Evolutionary conservation across 2,113 vertebrate species (phyloP).

Genomic region (Balaeniceps rex): DNA sequence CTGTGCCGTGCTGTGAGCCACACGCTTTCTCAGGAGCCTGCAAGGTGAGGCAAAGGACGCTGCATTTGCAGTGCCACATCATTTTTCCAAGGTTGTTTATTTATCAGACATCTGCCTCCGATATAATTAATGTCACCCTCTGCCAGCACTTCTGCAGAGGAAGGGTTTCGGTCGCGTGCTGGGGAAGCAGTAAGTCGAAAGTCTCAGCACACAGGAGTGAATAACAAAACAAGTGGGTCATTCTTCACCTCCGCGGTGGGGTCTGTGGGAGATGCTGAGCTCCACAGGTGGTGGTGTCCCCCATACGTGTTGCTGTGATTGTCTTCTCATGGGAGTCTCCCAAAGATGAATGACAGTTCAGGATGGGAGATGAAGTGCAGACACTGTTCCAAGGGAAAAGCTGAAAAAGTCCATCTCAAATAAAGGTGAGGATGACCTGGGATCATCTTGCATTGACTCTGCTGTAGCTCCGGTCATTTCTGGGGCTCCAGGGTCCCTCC

Average conservation of each 20-base stretch:
- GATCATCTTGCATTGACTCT: background rate
- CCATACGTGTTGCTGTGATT: rapidly evolving
- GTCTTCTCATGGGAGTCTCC: background rate
- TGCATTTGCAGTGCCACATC: background rate
- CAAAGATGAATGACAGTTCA: background rate
- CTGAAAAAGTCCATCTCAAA: background rate
- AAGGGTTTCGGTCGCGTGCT: rapidly evolving
- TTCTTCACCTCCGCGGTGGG: rapidly evolving
- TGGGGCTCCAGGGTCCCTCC: background rate
- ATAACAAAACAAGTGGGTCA: rapidly evolving
- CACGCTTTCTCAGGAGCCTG: background rate
- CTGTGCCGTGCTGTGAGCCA: rapidly evolving
- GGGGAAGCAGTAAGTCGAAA: background rate
- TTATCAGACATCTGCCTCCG: background rate
- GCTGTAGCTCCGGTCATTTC: background rate
- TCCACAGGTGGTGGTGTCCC: rapidly evolving
- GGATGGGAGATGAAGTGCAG: background rate
- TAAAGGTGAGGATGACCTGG: background rate
- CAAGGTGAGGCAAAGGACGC: background rate
- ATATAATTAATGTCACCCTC: background rate
- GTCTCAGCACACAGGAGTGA: rapidly evolving
- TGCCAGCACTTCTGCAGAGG: background rate
- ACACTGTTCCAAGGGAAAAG: background rate
- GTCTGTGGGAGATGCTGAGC: background rate
- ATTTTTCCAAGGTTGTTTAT: background rate